Conservation (phyloP, 2,797 vertebrate species). For the Urophycis tenuis region DNA sequence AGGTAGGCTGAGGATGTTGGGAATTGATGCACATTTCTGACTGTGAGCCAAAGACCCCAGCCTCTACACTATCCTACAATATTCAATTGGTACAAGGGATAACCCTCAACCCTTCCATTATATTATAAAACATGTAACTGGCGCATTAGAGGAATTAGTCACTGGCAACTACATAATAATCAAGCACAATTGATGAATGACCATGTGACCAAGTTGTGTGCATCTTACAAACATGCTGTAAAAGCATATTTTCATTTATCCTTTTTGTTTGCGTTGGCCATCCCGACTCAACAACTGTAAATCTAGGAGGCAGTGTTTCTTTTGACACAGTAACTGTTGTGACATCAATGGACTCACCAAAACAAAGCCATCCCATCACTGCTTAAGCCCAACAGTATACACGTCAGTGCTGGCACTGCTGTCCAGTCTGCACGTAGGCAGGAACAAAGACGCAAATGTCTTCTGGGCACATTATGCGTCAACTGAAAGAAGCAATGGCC, state of each 20-base stretch:
- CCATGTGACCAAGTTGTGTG: not conserved
- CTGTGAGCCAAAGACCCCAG: no score
- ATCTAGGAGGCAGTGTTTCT: conserved; percentile 12
- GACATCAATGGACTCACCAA: conserved; percentile 33
- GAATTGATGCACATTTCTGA: no score
- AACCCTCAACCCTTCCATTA: not conserved
- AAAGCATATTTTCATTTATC: not conserved
- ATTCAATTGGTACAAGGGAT: not conserved
- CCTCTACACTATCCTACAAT: not conserved
- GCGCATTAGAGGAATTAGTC: not conserved
- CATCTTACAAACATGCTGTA: not conserved
- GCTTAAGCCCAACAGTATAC: conserved; percentile 46
- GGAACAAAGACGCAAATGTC: conserved; percentile 63
- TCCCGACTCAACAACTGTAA: not conserved
- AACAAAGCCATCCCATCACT: conserved; percentile 53
- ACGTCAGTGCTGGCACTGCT: conserved; percentile 58
- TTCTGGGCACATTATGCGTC: conserved; percentile 51
- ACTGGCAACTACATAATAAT: not conserved
- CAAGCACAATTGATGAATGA: not conserved
- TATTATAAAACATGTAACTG: not conserved
- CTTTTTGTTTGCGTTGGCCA: not conserved
- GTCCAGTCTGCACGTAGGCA: conserved; percentile 57
- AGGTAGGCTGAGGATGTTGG: no score
- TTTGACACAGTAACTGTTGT: conserved; percentile 26
- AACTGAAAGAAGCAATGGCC: conserved; percentile 55